Percentiles rank a stretch among this genome's conserved stretches.
These are phyloP conservation scores for Staurois parvus DNA, from an alignment of 2,797 vertebrate genomes.

Conservation along the genomic window DNA sequence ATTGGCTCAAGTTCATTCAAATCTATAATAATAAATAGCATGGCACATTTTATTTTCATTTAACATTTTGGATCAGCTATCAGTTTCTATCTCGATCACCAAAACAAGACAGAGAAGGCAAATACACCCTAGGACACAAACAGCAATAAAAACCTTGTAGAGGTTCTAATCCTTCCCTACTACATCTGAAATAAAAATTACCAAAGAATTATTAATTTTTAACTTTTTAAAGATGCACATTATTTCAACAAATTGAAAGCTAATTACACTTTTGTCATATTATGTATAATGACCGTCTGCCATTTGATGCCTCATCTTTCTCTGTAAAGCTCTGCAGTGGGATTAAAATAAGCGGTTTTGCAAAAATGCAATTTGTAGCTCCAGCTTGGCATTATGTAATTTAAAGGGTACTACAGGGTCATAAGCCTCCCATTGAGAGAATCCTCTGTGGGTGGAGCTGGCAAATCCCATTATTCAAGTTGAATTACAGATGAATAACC, in stretches of 20 bases:
- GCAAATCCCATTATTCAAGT: constrained; percentile 37
- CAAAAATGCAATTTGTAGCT: constrained; percentile 36
- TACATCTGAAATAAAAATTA: too few relatives aligned
- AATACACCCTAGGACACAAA: too few relatives aligned
- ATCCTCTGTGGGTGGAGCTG: background rate
- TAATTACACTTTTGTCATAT: background rate
- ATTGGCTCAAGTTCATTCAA: too few relatives aligned
- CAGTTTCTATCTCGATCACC: too few relatives aligned
- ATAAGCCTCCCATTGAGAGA: constrained; percentile 30
- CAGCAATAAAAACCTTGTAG: too few relatives aligned
- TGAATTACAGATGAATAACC: background rate
- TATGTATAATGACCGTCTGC: background rate
- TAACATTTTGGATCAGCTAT: too few relatives aligned
- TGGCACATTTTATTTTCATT: too few relatives aligned
- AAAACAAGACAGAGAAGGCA: too few relatives aligned
- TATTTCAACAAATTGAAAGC: background rate
- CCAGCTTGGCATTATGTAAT: constrained; percentile 1
- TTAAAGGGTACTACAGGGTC: constrained; percentile 16
- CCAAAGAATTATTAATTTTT: too few relatives aligned
- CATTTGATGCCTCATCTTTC: background rate
- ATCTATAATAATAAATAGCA: too few relatives aligned
- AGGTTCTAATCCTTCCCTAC: too few relatives aligned
- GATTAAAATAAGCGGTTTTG: constrained; percentile 33
- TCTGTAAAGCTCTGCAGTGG: background rate
- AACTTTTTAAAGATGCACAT: background rate